These are phyloP conservation scores for Gari tellinella DNA, from an alignment of 2,888 invertebrate genomes.

Conservation along the genomic window DNA sequence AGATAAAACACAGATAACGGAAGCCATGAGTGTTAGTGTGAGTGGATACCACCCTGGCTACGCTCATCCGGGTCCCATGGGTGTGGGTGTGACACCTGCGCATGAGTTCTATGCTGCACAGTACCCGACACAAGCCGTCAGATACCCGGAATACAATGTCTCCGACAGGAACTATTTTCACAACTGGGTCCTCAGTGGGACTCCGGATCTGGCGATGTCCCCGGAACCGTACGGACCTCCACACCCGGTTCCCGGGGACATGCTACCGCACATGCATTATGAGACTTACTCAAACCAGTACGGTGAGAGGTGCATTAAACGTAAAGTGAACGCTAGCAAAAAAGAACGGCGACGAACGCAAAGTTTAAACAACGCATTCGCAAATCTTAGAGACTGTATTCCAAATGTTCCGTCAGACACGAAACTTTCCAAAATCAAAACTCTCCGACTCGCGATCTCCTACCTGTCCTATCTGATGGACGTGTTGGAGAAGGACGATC, in stretches of 20 bases:
- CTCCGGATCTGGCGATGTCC: constrained; percentile 72
- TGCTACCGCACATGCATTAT: constrained; percentile 45
- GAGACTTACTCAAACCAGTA: constrained; percentile 62
- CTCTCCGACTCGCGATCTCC: constrained; percentile 92
- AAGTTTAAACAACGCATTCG: constrained; percentile 97
- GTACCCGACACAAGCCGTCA: constrained; percentile 67
- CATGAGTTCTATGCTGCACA: constrained; percentile 74
- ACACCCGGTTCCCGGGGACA: constrained; percentile 50
- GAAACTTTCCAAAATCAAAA: constrained; percentile 97
- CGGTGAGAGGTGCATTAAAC: constrained; percentile 75
- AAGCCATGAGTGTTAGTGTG: constrained; percentile 78
- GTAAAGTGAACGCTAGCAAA: constrained; percentile 92
- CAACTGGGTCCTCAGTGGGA: constrained; percentile 77
- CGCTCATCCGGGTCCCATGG: constrained; percentile 78
- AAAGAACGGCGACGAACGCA: constrained; percentile 96
- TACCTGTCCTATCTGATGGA: constrained; percentile 92
- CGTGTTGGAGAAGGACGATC: constrained; percentile 93
- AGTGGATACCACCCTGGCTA: constrained; percentile 79
- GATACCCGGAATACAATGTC: constrained; percentile 71
- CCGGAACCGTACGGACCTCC: constrained; percentile 66
- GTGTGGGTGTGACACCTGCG: constrained; percentile 66
- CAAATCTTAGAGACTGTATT: constrained; percentile 95
- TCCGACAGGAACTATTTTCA: constrained; percentile 75
- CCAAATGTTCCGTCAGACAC: constrained; percentile 98
- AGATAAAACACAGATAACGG: constrained; percentile 55